These are phyloP conservation scores for Hyaena hyaena DNA, from an alignment of 2,113 vertebrate species.

Conservation along the genomic window DNA sequence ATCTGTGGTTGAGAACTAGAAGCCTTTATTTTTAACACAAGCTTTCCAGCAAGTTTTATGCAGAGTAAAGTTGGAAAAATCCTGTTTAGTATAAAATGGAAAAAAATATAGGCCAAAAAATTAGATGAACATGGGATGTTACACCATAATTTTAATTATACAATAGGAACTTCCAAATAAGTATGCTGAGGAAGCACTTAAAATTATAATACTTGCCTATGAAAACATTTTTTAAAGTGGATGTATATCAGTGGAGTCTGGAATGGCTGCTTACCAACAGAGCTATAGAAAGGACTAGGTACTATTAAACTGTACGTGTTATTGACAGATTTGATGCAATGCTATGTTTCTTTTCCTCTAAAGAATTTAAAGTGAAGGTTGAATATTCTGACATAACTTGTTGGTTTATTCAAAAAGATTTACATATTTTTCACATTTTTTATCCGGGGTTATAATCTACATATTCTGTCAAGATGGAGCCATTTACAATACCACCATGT, in stretches of 20 bases:
- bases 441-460: not conserved
- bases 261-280: not conserved
- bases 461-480: slow-evolving; percentile 60
- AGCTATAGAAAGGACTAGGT: not conserved
- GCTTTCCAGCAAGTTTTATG: not conserved
- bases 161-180: not conserved
- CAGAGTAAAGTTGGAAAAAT: not conserved
- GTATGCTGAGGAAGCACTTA: not conserved
- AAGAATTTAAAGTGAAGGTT: not conserved
- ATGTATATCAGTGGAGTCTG: not conserved
- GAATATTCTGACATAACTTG: slow-evolving; percentile 48
- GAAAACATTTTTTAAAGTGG: not conserved
- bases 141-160: not conserved
- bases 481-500: slow-evolving; percentile 58
- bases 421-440: slow-evolving; percentile 10
- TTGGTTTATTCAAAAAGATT: slow-evolving; percentile 42
- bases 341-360: not conserved
- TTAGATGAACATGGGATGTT: not conserved
- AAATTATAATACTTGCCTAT: not conserved
- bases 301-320: not conserved
- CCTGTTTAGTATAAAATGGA: not conserved
- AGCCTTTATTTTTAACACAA: slow-evolving; percentile 1
- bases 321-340: not conserved
- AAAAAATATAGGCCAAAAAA: not conserved
- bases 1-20: not conserved